Conservation (phyloP, 2,888 invertebrate genomes). For the Drymonia ruficornis region DNA sequence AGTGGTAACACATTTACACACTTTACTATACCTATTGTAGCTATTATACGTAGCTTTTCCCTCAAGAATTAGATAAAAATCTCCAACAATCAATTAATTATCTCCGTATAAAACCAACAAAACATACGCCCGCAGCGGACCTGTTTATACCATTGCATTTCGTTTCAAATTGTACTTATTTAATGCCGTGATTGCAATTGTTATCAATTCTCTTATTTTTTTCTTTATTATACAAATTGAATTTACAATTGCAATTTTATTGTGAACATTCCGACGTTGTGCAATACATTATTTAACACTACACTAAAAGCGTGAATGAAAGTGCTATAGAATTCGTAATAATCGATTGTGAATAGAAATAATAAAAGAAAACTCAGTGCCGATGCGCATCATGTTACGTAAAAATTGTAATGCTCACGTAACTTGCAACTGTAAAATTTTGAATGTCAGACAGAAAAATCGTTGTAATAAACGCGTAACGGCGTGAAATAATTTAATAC, state of each 20-base stretch:
- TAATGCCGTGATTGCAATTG: constrained; percentile 30
- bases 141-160: not conserved
- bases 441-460: constrained; percentile 12
- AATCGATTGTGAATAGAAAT: constrained; percentile 46
- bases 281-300: constrained; percentile 55
- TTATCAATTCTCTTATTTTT: constrained; percentile 25
- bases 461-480: not conserved
- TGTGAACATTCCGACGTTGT: constrained; percentile 45
- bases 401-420: constrained; percentile 42
- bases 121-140: constrained; percentile 1
- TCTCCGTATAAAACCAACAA: not conserved
- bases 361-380: constrained; percentile 44
- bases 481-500: not conserved
- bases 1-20: too few species aligned
- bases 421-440: constrained; percentile 31
- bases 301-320: constrained; percentile 45
- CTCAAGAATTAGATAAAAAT: not conserved
- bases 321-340: constrained; percentile 49
- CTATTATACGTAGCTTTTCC: too few species aligned
- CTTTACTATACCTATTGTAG: too few species aligned
- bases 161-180: constrained; percentile 4
- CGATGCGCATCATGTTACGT: constrained; percentile 40
- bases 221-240: constrained; percentile 44
- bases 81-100: not conserved
- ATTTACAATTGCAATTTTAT: constrained; percentile 40